Conservation (phyloP, 2,113 vertebrate genomes). For the Pseudopipra pipra region DNA sequence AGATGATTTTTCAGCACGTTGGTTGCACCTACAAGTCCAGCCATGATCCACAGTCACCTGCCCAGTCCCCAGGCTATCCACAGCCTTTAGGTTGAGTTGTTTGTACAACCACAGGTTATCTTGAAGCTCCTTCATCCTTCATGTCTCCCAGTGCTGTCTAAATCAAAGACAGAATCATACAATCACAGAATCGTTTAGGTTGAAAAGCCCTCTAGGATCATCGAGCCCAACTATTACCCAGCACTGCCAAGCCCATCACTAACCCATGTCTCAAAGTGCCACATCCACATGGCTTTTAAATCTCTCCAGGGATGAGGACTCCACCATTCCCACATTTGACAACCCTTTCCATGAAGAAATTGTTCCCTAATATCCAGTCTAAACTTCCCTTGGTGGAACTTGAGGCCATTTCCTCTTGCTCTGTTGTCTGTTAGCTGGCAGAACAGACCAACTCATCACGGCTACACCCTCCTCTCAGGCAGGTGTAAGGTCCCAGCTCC, state of each 20-base stretch:
- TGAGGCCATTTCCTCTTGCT: not conserved
- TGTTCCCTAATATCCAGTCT: not conserved
- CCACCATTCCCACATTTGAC: not conserved
- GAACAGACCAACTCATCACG: not conserved
- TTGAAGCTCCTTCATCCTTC: not conserved
- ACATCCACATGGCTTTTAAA: not conserved
- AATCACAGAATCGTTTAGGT: not conserved
- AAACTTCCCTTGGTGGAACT: not conserved
- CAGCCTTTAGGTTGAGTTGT: fast-evolving
- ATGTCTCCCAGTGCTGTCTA: fast-evolving
- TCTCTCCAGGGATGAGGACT: not conserved
- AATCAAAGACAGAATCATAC: not conserved
- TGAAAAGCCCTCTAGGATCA: not conserved
- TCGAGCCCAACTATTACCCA: not conserved
- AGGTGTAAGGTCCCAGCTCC: not conserved
- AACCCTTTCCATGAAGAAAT: not conserved
- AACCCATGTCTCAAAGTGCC: not conserved
- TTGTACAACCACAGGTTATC: not conserved
- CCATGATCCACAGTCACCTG: fast-evolving
- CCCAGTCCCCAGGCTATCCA: not conserved
- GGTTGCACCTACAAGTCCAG: not conserved
- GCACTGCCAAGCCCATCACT: not conserved
- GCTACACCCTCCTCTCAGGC: not conserved
- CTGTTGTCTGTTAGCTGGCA: not conserved
- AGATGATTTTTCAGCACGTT: fast-evolving